Evolutionary conservation across 2,888 invertebrate genomes (phyloP).

Genomic region (Saturnia pavonia): DNA sequence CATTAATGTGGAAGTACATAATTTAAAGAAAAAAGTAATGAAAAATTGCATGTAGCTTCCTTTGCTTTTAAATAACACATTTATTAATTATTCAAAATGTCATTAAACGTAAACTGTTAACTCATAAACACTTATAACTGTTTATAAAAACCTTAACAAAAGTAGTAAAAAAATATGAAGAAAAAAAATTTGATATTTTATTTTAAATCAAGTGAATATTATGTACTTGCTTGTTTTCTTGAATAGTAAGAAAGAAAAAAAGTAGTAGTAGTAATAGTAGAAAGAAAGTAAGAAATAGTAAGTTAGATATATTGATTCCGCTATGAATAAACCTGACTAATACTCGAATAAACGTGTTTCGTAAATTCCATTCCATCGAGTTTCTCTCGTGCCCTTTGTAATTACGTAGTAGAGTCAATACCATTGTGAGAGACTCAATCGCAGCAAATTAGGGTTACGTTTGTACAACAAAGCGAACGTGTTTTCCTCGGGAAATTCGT

Average conservation of each 20-base stretch:
- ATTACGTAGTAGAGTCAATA: slow-evolving; percentile 13
- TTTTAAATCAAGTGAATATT: neutral
- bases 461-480: slow-evolving; percentile 44
- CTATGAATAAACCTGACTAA: neutral
- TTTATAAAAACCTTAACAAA: too few species aligned
- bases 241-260: neutral
- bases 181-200: too few species aligned
- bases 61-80: too few species aligned
- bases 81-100: too few species aligned
- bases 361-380: neutral
- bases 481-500: slow-evolving; percentile 57
- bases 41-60: too few species aligned
- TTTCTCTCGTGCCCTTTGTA: neutral
- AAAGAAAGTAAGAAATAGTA: too few species aligned
- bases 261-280: too few species aligned
- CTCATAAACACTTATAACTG: too few species aligned
- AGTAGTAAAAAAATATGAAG: too few species aligned
- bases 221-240: neutral
- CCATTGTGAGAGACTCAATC: slow-evolving; percentile 44
- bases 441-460: slow-evolving; percentile 50
- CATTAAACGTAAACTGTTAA: too few species aligned
- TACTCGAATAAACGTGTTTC: neutral
- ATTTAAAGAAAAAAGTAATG: too few species aligned
- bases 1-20: too few species aligned
- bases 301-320: neutral